Percentiles rank a stretch among this genome's conserved stretches.
These are phyloP conservation scores for Achroia grisella DNA, from an alignment of 1,140 invertebrate species.

Conservation along the genomic window DNA sequence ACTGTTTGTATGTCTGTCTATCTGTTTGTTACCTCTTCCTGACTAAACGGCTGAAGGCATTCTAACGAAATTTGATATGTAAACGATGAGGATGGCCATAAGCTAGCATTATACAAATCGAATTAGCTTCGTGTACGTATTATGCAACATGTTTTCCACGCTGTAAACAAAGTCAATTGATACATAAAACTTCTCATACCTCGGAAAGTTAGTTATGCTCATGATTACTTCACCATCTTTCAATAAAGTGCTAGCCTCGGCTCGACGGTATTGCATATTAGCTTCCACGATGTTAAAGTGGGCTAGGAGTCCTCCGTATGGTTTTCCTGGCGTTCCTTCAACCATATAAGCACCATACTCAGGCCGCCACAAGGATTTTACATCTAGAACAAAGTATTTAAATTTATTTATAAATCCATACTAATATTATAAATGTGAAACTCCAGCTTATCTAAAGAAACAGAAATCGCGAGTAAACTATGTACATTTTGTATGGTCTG, in stretches of 20 bases:
- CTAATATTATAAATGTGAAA: too few relatives aligned
- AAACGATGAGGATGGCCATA: too few relatives aligned
- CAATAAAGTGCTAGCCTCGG: slow-evolving; percentile 88
- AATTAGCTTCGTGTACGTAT: too few relatives aligned
- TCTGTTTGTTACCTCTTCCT: too few relatives aligned
- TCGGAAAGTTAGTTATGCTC: slow-evolving; percentile 93
- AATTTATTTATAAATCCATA: background rate
- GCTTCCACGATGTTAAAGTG: slow-evolving; percentile 99
- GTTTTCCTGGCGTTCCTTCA: slow-evolving; percentile 98
- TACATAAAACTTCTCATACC: too few relatives aligned
- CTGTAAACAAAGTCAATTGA: too few relatives aligned
- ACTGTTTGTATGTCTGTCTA: too few relatives aligned
- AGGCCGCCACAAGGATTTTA: slow-evolving; percentile 95
- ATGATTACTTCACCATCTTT: slow-evolving; percentile 89
- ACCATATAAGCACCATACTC: slow-evolving; percentile 99
- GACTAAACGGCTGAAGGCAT: too few relatives aligned
- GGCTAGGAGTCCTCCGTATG: slow-evolving; percentile 92
- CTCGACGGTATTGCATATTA: slow-evolving; percentile 94
- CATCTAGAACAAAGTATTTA: slow-evolving; percentile 65
- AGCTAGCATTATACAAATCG: too few relatives aligned
- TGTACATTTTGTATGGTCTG: background rate
- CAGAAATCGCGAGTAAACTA: background rate
- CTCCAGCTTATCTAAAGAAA: background rate
- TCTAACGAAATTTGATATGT: too few relatives aligned
- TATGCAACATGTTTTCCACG: too few relatives aligned